Conservation (phyloP, 2,113 vertebrate genomes). For the Mohoua ochrocephala region DNA sequence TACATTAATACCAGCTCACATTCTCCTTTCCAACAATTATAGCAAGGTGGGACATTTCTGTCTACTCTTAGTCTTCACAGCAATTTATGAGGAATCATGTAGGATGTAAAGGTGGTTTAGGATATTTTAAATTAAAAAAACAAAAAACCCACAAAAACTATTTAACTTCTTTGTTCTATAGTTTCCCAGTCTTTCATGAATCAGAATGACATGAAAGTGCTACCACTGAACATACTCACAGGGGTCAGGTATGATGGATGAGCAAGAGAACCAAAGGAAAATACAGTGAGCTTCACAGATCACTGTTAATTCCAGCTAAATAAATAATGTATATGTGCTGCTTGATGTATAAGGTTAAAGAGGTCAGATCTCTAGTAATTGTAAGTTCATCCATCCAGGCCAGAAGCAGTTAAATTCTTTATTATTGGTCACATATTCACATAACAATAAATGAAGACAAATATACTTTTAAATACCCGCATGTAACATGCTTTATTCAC, state of each 20-base stretch:
- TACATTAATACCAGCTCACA: background rate
- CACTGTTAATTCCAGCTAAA: constrained; percentile 54
- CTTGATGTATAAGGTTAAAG: constrained; percentile 17
- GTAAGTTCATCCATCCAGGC: background rate
- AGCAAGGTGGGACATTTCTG: background rate
- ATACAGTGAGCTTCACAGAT: constrained; percentile 5
- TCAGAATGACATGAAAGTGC: background rate
- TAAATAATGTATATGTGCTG: background rate
- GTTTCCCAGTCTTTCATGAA: background rate
- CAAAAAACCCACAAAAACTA: background rate
- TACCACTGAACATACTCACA: background rate
- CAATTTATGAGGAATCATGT: background rate
- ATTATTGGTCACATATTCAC: constrained; percentile 1
- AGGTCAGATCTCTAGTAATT: constrained; percentile 26
- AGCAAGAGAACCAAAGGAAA: constrained; percentile 2
- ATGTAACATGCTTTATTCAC: constrained; percentile 8
- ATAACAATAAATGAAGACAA: constrained; percentile 40
- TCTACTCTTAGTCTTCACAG: background rate
- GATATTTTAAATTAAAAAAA: background rate
- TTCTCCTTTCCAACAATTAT: background rate
- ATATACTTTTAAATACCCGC: constrained; percentile 15
- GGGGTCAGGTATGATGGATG: background rate
- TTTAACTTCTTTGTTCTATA: background rate
- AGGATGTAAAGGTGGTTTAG: background rate
- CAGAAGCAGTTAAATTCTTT: constrained; percentile 25